phyloP scores from a whole-genome alignment of 2,888 invertebrate genomes.

The Girardia tigrina region DNA sequence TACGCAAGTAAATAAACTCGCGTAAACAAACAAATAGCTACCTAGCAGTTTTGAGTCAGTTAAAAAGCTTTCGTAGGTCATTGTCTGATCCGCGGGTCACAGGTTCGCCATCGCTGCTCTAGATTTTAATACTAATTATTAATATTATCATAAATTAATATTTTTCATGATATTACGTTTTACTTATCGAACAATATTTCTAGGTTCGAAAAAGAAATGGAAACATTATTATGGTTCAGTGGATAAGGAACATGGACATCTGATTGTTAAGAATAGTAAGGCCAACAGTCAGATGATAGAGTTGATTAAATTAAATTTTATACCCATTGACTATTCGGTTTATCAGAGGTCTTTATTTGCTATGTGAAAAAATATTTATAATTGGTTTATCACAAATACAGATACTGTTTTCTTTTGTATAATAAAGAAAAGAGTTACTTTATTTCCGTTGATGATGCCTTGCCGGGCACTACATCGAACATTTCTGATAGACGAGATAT shows the following conservation, averaged over 20 bases:
- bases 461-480: neutral
- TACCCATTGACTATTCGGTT: neutral
- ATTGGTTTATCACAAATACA: neutral
- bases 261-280: neutral
- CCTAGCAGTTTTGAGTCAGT: too few species aligned
- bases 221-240: neutral
- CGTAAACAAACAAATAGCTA: too few species aligned
- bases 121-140: too few species aligned
- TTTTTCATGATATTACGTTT: too few species aligned
- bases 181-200: neutral
- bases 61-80: too few species aligned
- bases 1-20: too few species aligned
- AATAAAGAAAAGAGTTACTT: neutral
- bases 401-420: neutral
- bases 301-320: neutral
- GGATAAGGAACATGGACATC: neutral
- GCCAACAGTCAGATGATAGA: neutral
- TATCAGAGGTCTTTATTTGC: neutral
- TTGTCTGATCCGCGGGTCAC: too few species aligned
- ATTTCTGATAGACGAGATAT: neutral
- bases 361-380: neutral
- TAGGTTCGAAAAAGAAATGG: constrained; percentile 12
- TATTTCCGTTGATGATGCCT: neutral
- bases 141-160: too few species aligned
- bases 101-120: too few species aligned